Conservation (phyloP, 1,140 invertebrate genomes). For the Heliothis virescens region DNA sequence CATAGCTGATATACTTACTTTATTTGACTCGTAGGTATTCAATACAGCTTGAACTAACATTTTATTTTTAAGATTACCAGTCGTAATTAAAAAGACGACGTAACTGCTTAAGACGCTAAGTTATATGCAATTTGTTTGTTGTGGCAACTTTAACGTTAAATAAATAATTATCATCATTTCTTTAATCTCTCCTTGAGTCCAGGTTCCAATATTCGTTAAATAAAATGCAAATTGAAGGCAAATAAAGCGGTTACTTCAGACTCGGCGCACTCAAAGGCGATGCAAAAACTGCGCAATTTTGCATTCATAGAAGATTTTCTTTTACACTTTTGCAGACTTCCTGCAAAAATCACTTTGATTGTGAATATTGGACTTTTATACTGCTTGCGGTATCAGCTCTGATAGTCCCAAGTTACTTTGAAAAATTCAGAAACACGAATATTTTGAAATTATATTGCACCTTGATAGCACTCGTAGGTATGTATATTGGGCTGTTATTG, state of each 20-base stretch:
- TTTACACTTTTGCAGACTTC: not conserved
- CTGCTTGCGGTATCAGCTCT: not conserved
- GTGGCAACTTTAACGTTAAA: too few species aligned
- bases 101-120: too few species aligned
- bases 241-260: not conserved
- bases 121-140: too few species aligned
- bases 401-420: not conserved
- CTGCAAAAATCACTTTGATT: not conserved
- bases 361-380: not conserved
- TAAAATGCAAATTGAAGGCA: not conserved
- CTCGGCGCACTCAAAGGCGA: not conserved
- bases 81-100: too few species aligned
- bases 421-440: too few species aligned
- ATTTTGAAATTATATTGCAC: too few species aligned
- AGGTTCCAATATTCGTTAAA: not conserved
- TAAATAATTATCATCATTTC: too few species aligned
- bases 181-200: not conserved
- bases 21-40: too few species aligned
- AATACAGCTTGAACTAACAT: not conserved
- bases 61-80: too few species aligned
- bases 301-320: not conserved
- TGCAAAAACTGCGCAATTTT: not conserved
- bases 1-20: too few species aligned
- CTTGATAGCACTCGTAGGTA: too few species aligned
- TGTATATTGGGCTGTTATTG: too few species aligned